Conservation (phyloP, 2,113 vertebrate species). For the Perca fluviatilis region DNA sequence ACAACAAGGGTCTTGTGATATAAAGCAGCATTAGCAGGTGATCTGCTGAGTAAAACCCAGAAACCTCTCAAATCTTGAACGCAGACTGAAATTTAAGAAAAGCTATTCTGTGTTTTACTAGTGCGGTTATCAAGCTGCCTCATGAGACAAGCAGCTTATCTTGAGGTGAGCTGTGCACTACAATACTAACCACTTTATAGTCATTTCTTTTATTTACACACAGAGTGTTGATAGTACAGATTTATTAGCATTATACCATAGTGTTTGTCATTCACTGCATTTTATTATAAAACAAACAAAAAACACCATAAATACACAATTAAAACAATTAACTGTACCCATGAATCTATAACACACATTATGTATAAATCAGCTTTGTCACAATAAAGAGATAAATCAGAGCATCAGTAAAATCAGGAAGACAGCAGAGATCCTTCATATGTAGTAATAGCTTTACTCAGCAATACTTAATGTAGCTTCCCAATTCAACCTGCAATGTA, state of each 20-base stretch:
- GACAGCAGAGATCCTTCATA: slow-evolving; percentile 58
- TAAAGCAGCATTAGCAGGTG: background rate
- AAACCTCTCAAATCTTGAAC: background rate
- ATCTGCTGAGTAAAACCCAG: slow-evolving; percentile 25
- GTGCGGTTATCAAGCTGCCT: background rate
- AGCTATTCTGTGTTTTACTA: background rate
- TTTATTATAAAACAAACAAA: slow-evolving; percentile 58
- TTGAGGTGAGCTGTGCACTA: background rate
- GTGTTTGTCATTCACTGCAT: slow-evolving; percentile 47
- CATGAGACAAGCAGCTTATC: background rate
- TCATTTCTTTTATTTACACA: background rate
- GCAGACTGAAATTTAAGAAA: background rate
- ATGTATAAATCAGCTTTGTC: slow-evolving; percentile 46
- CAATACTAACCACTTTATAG: background rate
- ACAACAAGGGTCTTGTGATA: background rate
- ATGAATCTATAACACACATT: slow-evolving; percentile 33
- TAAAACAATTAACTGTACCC: slow-evolving; percentile 39
- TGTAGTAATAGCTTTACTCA: slow-evolving; percentile 24
- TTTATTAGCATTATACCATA: slow-evolving; percentile 66
- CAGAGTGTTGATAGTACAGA: slow-evolving; percentile 35
- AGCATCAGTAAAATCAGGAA: slow-evolving; percentile 56
- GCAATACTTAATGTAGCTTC: slow-evolving; percentile 5
- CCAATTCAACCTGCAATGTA: slow-evolving; percentile 9
- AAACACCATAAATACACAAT: slow-evolving; percentile 50
- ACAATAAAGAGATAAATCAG: slow-evolving; percentile 53